A percentile compares a stretch with the other conserved stretches of the same genome.
Conservation (phyloP, 35 echinoderm and acorn worm species). For the Heliocidaris tuberculata region DNA sequence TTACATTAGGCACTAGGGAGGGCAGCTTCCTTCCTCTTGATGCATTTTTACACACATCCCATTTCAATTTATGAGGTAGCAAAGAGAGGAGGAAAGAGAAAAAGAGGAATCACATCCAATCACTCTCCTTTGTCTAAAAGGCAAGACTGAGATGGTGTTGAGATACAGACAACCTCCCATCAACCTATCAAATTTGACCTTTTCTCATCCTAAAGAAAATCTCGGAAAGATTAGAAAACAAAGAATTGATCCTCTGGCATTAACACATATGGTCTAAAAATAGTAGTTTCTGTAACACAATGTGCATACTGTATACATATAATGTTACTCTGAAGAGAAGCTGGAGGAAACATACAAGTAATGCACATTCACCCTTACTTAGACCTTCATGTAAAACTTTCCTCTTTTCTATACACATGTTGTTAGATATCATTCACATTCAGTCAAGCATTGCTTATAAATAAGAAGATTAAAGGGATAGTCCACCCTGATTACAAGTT, state of each 20-base stretch:
- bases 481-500: no score
- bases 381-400: no score
- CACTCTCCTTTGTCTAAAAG: not conserved
- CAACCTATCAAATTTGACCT: not conserved
- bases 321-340: no score
- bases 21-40: not conserved
- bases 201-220: not conserved
- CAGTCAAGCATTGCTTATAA: no score
- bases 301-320: no score
- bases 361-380: no score
- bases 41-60: not conserved
- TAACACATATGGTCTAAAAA: not conserved
- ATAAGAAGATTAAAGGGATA: no score
- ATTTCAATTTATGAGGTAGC: not conserved
- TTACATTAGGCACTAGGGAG: not conserved
- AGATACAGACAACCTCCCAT: not conserved
- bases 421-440: no score
- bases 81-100: not conserved
- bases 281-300: no score
- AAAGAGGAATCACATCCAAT: not conserved
- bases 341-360: no score
- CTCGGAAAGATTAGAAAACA: not conserved
- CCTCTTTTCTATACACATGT: no score
- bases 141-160: not conserved
- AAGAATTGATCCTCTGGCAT: not conserved